These are phyloP conservation scores for Falco concolor DNA, from an alignment of 2,797 vertebrate genomes.

Conservation along the genomic window DNA sequence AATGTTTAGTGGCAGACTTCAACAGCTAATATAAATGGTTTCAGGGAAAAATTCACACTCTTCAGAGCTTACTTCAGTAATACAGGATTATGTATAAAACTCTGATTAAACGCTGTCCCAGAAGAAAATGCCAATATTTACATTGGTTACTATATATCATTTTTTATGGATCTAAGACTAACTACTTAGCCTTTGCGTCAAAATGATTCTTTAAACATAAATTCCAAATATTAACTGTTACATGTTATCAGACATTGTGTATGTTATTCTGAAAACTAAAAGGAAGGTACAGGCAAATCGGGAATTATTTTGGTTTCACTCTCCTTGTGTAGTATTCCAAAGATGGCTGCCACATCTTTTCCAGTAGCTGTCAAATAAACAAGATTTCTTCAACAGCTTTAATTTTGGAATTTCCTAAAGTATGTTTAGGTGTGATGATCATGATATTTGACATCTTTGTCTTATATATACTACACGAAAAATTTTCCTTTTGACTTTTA, in stretches of 20 bases:
- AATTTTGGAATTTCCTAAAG: conserved; percentile 1
- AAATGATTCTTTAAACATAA: neutral
- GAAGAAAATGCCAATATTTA: neutral
- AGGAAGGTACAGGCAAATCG: neutral
- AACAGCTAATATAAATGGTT: neutral
- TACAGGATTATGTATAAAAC: neutral
- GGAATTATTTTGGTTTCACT: neutral
- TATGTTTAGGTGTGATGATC: neutral
- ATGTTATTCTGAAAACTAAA: neutral
- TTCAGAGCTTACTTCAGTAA: neutral
- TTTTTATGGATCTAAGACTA: neutral
- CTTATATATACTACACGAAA: neutral
- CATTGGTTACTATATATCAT: neutral
- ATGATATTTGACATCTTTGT: neutral
- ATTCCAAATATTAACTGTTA: neutral
- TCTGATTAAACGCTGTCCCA: neutral
- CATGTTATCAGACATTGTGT: neutral
- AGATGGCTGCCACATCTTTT: neutral
- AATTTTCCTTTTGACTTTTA: conserved; percentile 3
- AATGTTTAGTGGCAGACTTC: neutral
- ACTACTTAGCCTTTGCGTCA: neutral
- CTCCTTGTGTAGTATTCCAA: neutral
- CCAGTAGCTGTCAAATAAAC: neutral
- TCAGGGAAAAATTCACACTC: neutral
- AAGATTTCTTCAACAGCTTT: neutral